Conservation (phyloP, 2,797 vertebrate genomes). For the Buceros bicornis region DNA sequence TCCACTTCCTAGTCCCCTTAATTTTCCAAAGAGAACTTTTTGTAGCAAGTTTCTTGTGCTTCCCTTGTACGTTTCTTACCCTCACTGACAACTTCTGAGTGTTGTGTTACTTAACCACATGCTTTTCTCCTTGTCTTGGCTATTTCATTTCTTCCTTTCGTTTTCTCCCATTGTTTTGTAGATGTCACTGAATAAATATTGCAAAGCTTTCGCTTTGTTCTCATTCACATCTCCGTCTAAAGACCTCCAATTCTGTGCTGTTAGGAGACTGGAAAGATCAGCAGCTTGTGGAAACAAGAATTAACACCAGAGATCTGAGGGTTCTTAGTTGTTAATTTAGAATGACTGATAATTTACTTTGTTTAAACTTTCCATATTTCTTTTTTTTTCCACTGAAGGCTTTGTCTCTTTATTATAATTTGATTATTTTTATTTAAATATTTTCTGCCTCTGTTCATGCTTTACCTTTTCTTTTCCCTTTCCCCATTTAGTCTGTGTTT, state of each 20-base stretch:
- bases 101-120: background rate
- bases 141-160: background rate
- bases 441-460: background rate
- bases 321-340: background rate
- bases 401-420: background rate
- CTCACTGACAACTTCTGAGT: background rate
- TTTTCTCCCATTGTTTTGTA: background rate
- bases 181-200: background rate
- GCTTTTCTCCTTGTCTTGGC: background rate
- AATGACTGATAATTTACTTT: background rate
- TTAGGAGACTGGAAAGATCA: background rate
- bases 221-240: background rate
- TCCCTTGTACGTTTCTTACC: background rate
- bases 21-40: background rate
- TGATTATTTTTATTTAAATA: background rate
- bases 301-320: background rate
- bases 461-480: constrained; percentile 21
- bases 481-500: constrained; percentile 87
- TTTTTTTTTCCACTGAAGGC: background rate
- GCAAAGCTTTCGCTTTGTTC: background rate
- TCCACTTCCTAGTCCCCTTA: background rate
- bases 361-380: background rate
- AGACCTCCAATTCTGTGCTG: background rate
- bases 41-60: background rate
- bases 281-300: background rate